A percentile compares a stretch with the other conserved stretches of the same genome.
phyloP scores from a whole-genome alignment of 1,140 invertebrate species.

The Drosophila arawakana region DNA sequence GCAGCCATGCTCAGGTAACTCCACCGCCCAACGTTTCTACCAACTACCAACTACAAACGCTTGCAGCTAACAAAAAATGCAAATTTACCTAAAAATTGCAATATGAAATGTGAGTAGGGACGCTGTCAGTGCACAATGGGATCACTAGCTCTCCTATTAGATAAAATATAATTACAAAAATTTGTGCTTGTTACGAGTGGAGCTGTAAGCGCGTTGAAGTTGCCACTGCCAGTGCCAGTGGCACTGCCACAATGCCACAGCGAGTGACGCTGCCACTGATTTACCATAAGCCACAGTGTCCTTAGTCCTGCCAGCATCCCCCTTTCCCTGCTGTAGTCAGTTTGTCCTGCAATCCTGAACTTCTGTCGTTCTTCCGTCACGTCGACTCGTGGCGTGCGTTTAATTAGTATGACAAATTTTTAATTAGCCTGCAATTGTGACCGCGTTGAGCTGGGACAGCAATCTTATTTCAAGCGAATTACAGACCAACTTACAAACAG shows the following conservation, averaged over 20 bases:
- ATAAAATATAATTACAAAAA: conserved; percentile 70
- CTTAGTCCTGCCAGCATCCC: not conserved
- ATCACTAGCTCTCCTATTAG: conserved; percentile 36
- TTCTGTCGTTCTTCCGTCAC: conserved; percentile 36
- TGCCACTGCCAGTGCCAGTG: not conserved
- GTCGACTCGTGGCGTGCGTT: conserved; percentile 57
- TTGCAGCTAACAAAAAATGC: conserved; percentile 56
- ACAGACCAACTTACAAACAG: conserved; percentile 47
- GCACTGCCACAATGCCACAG: not conserved
- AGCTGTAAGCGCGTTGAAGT: conserved; percentile 21
- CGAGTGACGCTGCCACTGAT: conserved; percentile 38
- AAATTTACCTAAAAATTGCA: conserved; percentile 69
- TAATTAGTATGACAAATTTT: conserved; percentile 83
- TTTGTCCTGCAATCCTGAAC: not conserved
- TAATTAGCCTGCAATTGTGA: conserved; percentile 80
- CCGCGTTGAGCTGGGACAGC: conserved; percentile 59
- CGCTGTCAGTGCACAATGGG: conserved; percentile 33
- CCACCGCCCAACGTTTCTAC: not conserved
- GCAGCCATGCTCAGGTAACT: conserved; percentile 51
- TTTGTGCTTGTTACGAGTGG: conserved; percentile 36
- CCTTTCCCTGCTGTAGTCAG: too few relatives aligned
- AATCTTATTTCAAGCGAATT: conserved; percentile 78
- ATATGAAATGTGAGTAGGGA: conserved; percentile 60
- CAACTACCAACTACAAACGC: not conserved
- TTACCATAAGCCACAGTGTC: conserved; percentile 55